Base-by-base conservation (phyloP, 2,797 vertebrate species). In the Trichosurus vulpecula region DNA sequence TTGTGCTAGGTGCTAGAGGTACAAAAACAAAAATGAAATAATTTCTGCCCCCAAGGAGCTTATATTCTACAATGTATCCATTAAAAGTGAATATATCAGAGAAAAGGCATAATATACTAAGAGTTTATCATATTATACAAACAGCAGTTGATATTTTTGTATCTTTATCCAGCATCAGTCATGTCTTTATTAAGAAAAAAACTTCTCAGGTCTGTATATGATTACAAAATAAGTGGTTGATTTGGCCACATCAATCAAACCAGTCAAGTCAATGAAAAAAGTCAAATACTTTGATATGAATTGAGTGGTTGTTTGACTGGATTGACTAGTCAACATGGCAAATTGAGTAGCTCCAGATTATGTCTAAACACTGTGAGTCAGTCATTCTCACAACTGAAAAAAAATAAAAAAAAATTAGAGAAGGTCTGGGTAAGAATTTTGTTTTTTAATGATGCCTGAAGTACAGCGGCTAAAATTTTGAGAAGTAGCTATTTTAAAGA, bases 131-230 rank as follows among this genome's bases (percentile, higher is more conserved):
- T 66, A n/a, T 74, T n/a, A 74, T 41, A n/a, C 95, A 95, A 95
- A 53, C 16, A 90, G 2, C 19, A 92, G n/a, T 25, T 91, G 95
- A 81, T 95, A n/a, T 74, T 74, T 6, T 92, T 87, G 92, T 93
- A 16, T 95, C 55, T 89, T 1, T 93, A 53, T 91, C 94, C 95
- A 95, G 5, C 57, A 94, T 93, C n/a, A 10, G 41, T 47, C 19
- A 93, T 19, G 11, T 90, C 41, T 96, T 94, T 93, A 92, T 95
- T 92, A 95, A 58, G 94, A 30, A 95, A 58, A 66, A 58, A 35
- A 27, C 35, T 35, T 74, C 16, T 74, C 35, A 19, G 61, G 16
- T 41, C n/a, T 47, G 41, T 47, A 81, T 47, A 81, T 25, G n/a
- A 81, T 81, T 81, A 81, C n/a, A 81, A 47, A 81, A 81, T 81